These are phyloP conservation scores for Megamerina dolium DNA, from an alignment of 2,888 invertebrate genomes.

Conservation along the genomic window DNA sequence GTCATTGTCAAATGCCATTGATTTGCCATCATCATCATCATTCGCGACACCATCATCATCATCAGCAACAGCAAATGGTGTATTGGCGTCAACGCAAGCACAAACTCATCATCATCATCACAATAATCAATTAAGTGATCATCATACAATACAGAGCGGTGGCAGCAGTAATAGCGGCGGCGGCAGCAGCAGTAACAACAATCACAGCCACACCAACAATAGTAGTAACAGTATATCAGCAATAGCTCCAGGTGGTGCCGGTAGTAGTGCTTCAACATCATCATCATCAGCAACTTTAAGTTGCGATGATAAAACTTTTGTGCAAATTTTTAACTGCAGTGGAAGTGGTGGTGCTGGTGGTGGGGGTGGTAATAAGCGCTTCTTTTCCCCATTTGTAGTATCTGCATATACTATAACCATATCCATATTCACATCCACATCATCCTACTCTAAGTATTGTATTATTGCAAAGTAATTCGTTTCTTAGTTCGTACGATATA, in stretches of 20 bases:
- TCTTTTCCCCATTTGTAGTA: no score
- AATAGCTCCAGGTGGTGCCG: conserved; percentile 30
- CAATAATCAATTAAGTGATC: conserved; percentile 24
- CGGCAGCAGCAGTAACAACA: conserved; percentile 20
- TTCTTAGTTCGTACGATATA: no score
- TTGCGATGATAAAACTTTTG: conserved; percentile 34
- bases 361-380: conserved; percentile 22
- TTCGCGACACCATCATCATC: conserved; percentile 15
- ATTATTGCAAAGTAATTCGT: no score
- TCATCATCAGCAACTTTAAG: conserved; percentile 25
- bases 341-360: conserved; percentile 21
- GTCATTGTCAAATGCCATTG: conserved; percentile 15
- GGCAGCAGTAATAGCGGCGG: conserved; percentile 18
- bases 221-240: conserved; percentile 25
- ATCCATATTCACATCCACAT: conserved; percentile 1
- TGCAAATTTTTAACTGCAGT: conserved; percentile 31
- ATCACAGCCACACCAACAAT: conserved; percentile 19
- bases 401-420: no score
- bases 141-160: conserved; percentile 18
- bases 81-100: conserved; percentile 33
- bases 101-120: conserved; percentile 32
- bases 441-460: no score
- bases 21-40: no score
- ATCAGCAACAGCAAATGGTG: conserved; percentile 33
- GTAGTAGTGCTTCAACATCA: conserved; percentile 22